These are phyloP conservation scores for Urocolius indicus DNA, from an alignment of 2,113 vertebrate genomes.

Conservation along the genomic window DNA sequence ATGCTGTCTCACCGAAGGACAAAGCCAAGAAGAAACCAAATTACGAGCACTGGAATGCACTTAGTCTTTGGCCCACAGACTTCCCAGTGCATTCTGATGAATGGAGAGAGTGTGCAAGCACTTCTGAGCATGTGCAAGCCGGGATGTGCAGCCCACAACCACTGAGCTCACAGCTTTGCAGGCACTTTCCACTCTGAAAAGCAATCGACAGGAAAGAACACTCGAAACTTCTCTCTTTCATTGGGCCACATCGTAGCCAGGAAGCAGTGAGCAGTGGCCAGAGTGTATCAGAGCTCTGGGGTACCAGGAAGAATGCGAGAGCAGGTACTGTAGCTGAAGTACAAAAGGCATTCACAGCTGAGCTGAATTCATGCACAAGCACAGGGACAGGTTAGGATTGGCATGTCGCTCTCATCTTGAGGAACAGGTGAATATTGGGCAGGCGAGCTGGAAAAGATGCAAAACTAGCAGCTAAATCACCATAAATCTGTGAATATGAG, in stretches of 20 bases:
- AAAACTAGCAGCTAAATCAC: background rate
- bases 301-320: background rate
- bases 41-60: background rate
- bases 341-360: background rate
- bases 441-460: background rate
- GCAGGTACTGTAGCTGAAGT: background rate
- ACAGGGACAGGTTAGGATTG: background rate
- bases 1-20: background rate
- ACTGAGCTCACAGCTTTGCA: background rate
- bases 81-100: background rate
- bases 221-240: background rate
- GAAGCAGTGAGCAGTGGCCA: background rate
- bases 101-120: background rate
- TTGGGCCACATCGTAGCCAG: background rate
- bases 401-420: background rate
- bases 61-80: background rate
- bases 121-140: fast-evolving
- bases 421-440: background rate
- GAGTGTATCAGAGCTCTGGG: background rate
- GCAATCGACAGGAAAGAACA: background rate
- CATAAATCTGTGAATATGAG: background rate
- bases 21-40: background rate
- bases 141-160: fast-evolving
- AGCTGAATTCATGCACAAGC: background rate
- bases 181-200: background rate